A percentile compares a stretch with the other conserved stretches of the same genome.
These are phyloP conservation scores for Recurvirostra avosetta DNA, from an alignment of 2,113 vertebrate species.

Conservation along the genomic window DNA sequence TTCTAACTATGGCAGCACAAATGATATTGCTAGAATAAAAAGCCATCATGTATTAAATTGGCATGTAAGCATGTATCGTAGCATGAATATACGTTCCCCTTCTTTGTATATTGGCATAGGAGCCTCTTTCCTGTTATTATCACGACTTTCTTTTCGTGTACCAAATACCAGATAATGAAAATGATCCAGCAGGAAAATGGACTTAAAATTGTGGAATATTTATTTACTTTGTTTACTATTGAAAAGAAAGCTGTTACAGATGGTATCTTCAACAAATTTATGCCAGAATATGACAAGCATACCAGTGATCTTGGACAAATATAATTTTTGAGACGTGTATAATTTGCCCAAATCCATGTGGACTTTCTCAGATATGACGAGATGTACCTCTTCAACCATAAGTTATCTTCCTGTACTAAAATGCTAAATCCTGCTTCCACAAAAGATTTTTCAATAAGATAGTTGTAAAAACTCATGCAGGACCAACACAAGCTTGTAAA, in stretches of 20 bases:
- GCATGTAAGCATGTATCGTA: not conserved
- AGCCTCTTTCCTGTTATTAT: not conserved
- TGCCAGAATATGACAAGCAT: not conserved
- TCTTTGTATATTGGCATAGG: not conserved
- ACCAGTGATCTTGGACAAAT: not conserved
- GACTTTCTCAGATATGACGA: not conserved
- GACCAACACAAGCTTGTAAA: not conserved
- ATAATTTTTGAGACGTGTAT: not conserved
- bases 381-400: not conserved
- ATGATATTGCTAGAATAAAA: constrained; percentile 24
- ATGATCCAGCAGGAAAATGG: not conserved
- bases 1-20: constrained; percentile 8
- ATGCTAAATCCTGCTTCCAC: not conserved
- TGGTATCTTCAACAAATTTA: not conserved
- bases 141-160: not conserved
- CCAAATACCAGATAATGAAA: not conserved
- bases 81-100: not conserved
- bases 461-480: not conserved
- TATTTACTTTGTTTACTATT: not conserved
- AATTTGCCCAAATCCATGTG: not conserved
- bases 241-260: not conserved
- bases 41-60: not conserved
- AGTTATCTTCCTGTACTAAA: not conserved
- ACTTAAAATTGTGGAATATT: not conserved
- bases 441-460: not conserved